These are phyloP conservation scores for Vulpes vulpes DNA, from an alignment of 2,113 vertebrate genomes.

Conservation along the genomic window DNA sequence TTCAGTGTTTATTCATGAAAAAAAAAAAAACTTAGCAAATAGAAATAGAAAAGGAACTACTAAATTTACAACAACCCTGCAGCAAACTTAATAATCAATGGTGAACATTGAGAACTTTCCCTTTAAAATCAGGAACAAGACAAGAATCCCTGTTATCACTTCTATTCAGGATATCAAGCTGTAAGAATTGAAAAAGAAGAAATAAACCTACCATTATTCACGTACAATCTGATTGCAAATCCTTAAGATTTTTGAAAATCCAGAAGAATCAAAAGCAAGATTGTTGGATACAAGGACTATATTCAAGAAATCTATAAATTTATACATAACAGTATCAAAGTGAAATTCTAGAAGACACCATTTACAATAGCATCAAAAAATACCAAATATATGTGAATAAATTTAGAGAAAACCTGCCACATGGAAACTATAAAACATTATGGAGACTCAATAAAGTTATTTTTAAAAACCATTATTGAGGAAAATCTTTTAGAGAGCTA, in stretches of 20 bases:
- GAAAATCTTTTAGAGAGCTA: constrained; percentile 19
- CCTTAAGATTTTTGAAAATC: background rate
- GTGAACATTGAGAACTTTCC: background rate
- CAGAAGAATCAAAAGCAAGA: constrained; percentile 9
- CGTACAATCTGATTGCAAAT: background rate
- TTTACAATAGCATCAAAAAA: constrained; percentile 13
- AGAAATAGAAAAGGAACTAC: constrained; percentile 2
- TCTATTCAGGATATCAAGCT: background rate
- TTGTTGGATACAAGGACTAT: background rate
- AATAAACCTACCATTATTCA: background rate
- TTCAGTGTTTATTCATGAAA: background rate
- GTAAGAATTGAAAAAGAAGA: constrained; percentile 26
- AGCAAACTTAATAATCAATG: background rate
- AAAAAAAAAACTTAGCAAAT: background rate
- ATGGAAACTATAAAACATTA: constrained; percentile 16
- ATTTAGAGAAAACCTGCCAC: background rate
- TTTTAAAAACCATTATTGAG: background rate
- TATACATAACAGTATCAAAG: background rate
- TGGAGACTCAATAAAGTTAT: background rate
- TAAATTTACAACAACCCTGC: background rate
- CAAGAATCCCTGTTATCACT: background rate
- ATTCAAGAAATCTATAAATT: background rate
- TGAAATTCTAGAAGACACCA: constrained; percentile 16
- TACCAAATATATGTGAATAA: background rate
- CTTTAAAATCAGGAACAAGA: background rate